phyloP scores from a whole-genome alignment of 2,113 vertebrate species.

The Phalacrocorax brasilianus region DNA sequence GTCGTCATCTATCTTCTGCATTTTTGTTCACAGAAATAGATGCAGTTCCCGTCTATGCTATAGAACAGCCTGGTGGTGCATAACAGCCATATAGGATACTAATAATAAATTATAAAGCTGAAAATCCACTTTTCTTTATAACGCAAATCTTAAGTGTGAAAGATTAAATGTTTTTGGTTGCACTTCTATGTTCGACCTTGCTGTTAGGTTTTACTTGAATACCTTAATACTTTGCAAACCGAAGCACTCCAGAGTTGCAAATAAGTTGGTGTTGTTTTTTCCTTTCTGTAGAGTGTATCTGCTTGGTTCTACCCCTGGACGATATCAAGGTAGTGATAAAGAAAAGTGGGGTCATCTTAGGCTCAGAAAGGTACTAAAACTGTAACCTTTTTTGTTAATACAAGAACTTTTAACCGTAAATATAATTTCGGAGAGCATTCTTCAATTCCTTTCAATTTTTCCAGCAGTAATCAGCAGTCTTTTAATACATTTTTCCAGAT shows the following conservation, averaged over 20 bases:
- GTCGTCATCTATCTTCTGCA: accelerated
- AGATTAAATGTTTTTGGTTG: neutral
- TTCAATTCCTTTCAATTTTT: neutral
- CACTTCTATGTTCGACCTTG: neutral
- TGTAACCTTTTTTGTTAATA: neutral
- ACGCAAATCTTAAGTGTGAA: neutral
- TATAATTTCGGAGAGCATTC: neutral
- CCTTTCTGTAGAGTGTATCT: constrained; percentile 84
- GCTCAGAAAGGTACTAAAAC: constrained; percentile 87
- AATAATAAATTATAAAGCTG: neutral
- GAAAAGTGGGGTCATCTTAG: constrained; percentile 95
- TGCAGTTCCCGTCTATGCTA: neutral
- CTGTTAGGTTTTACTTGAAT: neutral
- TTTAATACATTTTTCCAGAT: neutral
- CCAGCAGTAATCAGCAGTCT: neutral
- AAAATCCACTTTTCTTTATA: neutral
- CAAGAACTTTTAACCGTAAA: neutral
- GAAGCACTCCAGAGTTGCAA: neutral
- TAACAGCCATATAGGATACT: neutral
- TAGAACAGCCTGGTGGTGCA: neutral
- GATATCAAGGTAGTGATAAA: constrained; percentile 86
- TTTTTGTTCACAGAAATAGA: neutral
- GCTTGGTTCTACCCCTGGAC: constrained; percentile 90
- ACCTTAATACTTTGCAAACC: neutral
- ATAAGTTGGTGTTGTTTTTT: neutral